Evolutionary conservation across 1,140 invertebrate genomes (phyloP), one percentile per base, ranked within the genome.

Genomic region (Cheumatopsyche charites): DNA sequence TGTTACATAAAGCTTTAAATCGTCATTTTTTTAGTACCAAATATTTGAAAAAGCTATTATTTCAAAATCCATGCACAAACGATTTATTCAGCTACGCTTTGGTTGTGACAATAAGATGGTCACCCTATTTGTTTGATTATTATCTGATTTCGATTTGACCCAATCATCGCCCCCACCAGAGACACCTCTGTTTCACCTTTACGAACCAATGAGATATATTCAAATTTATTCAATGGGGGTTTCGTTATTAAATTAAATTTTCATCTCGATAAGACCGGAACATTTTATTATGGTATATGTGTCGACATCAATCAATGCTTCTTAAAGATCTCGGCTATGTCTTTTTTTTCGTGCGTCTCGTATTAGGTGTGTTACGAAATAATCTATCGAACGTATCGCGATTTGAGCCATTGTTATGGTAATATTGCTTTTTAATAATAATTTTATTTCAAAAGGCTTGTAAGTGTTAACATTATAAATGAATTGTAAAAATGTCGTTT

Each of bases 71-170:
- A n/a, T n/a, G n/a, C n/a, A n/a, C n/a, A n/a, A n/a, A n/a, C n/a
- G n/a, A n/a, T n/a, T n/a, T n/a, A n/a, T n/a, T n/a, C n/a, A n/a
- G n/a, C n/a, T n/a, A n/a, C n/a, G 29, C 9, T 36, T 9, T 36
- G 29, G 29, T 36, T 9, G 29, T 1, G 69, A 62, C 0, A 19
- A 52, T n/a, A 52, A 17, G n/a, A 19, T 58, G 55, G 55, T 58
- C 13, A 58, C 55, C 19, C 21, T 58, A 2, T 12, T 9, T 25
- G 23, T 12, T 17, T 58, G 73, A 74, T 74, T 69, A 49, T 68
- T 69, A 74, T 74, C 73, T 74, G 62, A 71, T 71, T 74, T 74
- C 73, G 71, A 72, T 74, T 74, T 63, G 70, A 69, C 55, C 69
- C 58, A 74, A 74, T 74, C 69, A 67, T 49, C 69, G 36, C 66